These are phyloP conservation scores for Benthochromis sp. DNA, from an alignment of 2,113 vertebrate species.

Conservation along the genomic window DNA sequence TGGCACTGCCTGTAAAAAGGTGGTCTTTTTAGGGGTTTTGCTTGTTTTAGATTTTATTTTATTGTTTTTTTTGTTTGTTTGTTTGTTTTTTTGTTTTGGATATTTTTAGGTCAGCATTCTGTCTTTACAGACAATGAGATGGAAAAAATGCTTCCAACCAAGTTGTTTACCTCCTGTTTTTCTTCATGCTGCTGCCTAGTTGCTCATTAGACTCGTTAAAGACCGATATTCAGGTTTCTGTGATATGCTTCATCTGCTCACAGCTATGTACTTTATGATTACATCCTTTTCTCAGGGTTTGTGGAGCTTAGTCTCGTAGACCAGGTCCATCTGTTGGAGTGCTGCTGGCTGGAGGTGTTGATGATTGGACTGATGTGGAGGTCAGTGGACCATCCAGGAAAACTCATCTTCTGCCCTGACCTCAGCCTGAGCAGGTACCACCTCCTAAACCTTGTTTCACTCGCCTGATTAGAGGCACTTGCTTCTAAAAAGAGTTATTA, in stretches of 20 bases:
- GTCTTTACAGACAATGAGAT: background rate
- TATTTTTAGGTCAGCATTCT: background rate
- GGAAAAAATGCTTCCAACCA: background rate
- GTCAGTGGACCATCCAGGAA: constrained; percentile 91
- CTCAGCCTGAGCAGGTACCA: constrained; percentile 88
- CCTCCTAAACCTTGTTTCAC: background rate
- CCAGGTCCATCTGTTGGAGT: constrained; percentile 93
- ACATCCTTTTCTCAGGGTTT: constrained; percentile 75
- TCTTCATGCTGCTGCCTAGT: background rate
- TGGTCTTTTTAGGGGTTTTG: background rate
- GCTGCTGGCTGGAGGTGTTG: constrained; percentile 96
- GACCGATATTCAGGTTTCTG: background rate
- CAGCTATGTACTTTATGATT: background rate
- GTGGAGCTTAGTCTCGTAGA: constrained; percentile 87
- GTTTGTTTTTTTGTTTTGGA: background rate
- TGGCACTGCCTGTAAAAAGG: background rate
- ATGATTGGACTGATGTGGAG: constrained; percentile 98
- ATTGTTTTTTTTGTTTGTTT: background rate
- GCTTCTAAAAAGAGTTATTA: background rate
- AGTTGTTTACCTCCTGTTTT: background rate
- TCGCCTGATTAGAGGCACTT: background rate
- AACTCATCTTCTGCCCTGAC: constrained; percentile 93
- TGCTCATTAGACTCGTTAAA: background rate
- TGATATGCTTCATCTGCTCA: background rate
- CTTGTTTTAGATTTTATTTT: background rate